These are phyloP conservation scores for Calycopis cecrops DNA, from an alignment of 1,140 invertebrate genomes.

Conservation along the genomic window DNA sequence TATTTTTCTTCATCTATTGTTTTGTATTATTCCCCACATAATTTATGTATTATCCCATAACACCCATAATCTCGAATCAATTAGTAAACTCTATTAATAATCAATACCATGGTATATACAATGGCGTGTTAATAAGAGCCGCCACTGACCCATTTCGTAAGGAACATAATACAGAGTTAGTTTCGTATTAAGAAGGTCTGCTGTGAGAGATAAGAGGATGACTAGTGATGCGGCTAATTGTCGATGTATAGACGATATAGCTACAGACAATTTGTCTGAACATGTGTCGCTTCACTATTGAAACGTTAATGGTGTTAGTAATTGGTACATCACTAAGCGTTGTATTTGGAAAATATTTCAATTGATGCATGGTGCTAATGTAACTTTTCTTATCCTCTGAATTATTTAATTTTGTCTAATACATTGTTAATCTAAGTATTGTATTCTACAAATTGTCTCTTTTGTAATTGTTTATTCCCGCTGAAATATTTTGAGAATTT, in stretches of 20 bases:
- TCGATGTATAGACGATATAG: conserved; percentile 12
- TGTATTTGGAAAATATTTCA: too few relatives aligned
- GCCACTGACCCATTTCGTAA: conserved; percentile 38
- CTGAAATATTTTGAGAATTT: too few relatives aligned
- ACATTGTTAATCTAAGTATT: too few relatives aligned
- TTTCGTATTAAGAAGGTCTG: conserved; percentile 49
- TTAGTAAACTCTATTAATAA: conserved; percentile 32
- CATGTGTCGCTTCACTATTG: background rate
- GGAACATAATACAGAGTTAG: conserved; percentile 28
- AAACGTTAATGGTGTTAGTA: background rate
- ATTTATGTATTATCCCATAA: conserved; percentile 9
- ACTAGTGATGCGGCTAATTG: conserved; percentile 46
- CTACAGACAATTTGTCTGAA: background rate
- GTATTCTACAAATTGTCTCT: too few relatives aligned
- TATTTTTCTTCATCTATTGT: background rate
- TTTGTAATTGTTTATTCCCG: too few relatives aligned
- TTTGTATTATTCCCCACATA: background rate
- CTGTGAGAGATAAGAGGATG: conserved; percentile 39
- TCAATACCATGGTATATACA: conserved; percentile 38
- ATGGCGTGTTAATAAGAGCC: conserved; percentile 46
- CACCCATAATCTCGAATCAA: conserved; percentile 15
- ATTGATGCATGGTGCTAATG: too few relatives aligned
- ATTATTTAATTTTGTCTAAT: too few relatives aligned
- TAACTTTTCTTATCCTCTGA: too few relatives aligned
- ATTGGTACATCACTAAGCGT: background rate